Conservation (phyloP, 2,797 vertebrate species). For the Enteromius fasciolatus region DNA sequence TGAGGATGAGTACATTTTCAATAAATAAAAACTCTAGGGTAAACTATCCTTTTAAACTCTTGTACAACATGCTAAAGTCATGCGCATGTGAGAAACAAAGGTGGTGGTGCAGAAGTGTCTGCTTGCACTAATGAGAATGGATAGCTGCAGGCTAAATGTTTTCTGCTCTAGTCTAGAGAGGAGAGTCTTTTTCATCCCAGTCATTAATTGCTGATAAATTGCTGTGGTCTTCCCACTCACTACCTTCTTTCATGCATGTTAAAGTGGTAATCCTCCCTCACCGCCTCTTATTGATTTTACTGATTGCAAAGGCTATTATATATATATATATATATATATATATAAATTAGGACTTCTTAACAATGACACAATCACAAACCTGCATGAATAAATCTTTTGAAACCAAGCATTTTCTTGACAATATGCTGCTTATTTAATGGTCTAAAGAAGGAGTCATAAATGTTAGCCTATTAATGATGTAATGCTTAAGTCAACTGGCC, state of each 20-base stretch:
- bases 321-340: too few species aligned
- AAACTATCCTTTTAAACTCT: background rate
- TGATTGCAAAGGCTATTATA: slow-evolving; percentile 32
- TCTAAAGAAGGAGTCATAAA: too few species aligned
- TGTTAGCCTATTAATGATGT: background rate
- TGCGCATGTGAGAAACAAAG: slow-evolving; percentile 21
- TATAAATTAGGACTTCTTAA: slow-evolving; percentile 3
- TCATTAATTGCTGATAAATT: slow-evolving; percentile 59
- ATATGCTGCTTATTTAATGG: background rate
- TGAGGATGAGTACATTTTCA: background rate
- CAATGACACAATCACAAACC: slow-evolving; percentile 23
- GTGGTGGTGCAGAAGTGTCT: slow-evolving; percentile 12
- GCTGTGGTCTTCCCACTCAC: slow-evolving; percentile 29
- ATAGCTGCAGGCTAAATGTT: slow-evolving; percentile 47
- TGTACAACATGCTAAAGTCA: background rate
- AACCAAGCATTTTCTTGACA: background rate
- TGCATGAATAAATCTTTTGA: background rate
- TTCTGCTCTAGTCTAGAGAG: slow-evolving; percentile 25
- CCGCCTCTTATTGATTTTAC: slow-evolving; percentile 40
- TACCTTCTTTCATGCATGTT: slow-evolving; percentile 46
- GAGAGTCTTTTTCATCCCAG: slow-evolving; percentile 35
- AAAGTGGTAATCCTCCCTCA: slow-evolving; percentile 35
- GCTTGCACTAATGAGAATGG: slow-evolving; percentile 53
- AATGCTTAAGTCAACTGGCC: slow-evolving; percentile 21
- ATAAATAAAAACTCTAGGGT: background rate